Base-by-base conservation (phyloP, 1,140 invertebrate species). In the Hylaeus anthracinus region DNA sequence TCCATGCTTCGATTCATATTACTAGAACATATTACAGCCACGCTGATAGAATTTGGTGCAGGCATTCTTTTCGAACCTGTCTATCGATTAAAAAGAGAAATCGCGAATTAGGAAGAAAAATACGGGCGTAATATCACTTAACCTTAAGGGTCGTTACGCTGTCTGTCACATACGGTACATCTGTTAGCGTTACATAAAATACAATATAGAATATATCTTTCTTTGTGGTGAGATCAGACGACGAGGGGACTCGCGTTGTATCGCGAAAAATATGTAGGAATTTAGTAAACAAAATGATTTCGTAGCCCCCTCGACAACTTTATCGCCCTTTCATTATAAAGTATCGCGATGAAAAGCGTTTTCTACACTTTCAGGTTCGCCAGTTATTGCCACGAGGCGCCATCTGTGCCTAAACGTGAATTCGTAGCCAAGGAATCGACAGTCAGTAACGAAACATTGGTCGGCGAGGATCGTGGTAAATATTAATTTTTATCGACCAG, bases 1-100 rank as follows among this genome's bases (percentile, higher is more conserved):
- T 99, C 99, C 99, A 99, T 99, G 89, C 98, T 99, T 80, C 99
- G 95, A 91, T 99, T 99, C 97, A 99, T 99, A 93, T 99, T 99
- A 89, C 98, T 99, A 5, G 98, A 99, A 94, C 99, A 99, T 83
- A 99, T 97, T 65, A 99, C 98, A 12, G 99, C 99, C 89, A 99
- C 95, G 90, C 95, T 96, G 86, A 98, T 94, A 88, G 96, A 95
- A 82, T 87, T 94, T 1, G 89, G 84, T 1, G 90, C 83, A 51
- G 92, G 91, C 93, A 94, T 93, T 70, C n/a, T 39, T 85, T 48
- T 39, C 69, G n/a, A 72, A 73, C 48, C 45, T 14, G 58, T 80
- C 43, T 66, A 66, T n/a, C 55, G n/a, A 72, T 53, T 64, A 41
- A 69, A 45, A 79, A 70, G 69, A 76, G 72, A 26, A 73, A 26